These are phyloP conservation scores for Cotesia congregata DNA, from an alignment of 2,888 invertebrate genomes.

Conservation along the genomic window DNA sequence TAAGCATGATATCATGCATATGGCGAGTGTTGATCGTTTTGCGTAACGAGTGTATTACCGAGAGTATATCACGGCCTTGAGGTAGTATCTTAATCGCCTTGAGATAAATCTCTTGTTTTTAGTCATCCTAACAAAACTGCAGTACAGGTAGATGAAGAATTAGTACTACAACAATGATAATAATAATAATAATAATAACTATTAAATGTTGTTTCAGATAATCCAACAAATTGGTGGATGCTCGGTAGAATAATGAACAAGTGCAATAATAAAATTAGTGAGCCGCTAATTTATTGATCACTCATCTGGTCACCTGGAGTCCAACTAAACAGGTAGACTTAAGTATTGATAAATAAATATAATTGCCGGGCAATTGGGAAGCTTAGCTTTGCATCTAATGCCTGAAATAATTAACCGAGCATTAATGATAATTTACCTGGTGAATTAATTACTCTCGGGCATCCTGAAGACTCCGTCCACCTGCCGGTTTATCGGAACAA, in stretches of 20 bases:
- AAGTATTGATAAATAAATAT: too few species aligned
- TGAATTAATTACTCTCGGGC: too few species aligned
- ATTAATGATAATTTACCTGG: too few species aligned
- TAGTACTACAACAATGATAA: not conserved
- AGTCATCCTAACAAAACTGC: not conserved
- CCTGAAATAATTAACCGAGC: too few species aligned
- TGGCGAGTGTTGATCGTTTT: not conserved
- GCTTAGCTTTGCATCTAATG: too few species aligned
- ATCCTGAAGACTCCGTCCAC: too few species aligned
- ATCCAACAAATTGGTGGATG: not conserved
- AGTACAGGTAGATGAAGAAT: not conserved
- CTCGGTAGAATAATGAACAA: not conserved
- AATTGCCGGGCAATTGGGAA: too few species aligned
- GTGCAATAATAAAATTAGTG: not conserved
- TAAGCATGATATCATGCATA: not conserved
- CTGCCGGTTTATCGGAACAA: too few species aligned
- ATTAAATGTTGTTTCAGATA: not conserved
- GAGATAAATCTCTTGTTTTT: slow-evolving; percentile 13
- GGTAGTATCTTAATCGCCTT: not conserved
- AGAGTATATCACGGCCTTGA: slow-evolving; percentile 1
- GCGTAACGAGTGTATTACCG: slow-evolving; percentile 16
- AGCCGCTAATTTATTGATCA: not conserved
- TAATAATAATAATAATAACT: not conserved
- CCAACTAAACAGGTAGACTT: too few species aligned
- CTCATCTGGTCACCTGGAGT: not conserved